Conservation (phyloP, 2,113 vertebrate species). For the Hemibates koningsi region DNA sequence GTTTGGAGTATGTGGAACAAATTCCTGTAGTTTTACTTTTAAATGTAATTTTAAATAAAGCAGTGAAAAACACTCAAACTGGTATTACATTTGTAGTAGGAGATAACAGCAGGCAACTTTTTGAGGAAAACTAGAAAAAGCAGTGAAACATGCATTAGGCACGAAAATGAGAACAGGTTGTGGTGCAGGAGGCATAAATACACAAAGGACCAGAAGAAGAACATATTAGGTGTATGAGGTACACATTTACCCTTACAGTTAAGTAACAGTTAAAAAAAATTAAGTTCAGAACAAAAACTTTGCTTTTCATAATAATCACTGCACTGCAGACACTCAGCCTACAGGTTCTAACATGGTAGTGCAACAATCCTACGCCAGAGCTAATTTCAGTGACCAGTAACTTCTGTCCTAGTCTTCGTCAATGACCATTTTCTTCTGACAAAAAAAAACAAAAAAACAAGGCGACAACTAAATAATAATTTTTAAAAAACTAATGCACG, state of each 20-base stretch:
- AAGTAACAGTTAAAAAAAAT: neutral
- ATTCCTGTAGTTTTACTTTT: neutral
- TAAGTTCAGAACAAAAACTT: neutral
- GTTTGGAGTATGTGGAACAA: neutral
- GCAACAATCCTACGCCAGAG: rapidly evolving
- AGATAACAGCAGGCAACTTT: neutral
- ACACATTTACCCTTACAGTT: neutral
- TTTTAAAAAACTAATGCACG: rapidly evolving
- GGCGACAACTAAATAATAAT: neutral
- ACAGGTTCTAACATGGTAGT: rapidly evolving
- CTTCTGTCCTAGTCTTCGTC: neutral
- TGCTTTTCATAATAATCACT: neutral
- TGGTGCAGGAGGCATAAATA: neutral
- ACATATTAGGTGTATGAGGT: neutral
- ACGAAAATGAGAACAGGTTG: neutral
- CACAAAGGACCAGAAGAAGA: neutral
- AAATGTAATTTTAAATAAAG: neutral
- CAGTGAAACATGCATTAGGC: neutral
- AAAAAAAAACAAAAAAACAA: neutral
- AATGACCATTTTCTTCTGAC: neutral
- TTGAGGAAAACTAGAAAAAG: neutral
- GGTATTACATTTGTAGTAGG: neutral
- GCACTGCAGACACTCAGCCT: neutral
- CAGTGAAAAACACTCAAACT: neutral
- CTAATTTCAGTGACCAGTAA: neutral